These are phyloP conservation scores for Folsomia manolachei DNA, from an alignment of 2,888 invertebrate genomes.

Conservation along the genomic window DNA sequence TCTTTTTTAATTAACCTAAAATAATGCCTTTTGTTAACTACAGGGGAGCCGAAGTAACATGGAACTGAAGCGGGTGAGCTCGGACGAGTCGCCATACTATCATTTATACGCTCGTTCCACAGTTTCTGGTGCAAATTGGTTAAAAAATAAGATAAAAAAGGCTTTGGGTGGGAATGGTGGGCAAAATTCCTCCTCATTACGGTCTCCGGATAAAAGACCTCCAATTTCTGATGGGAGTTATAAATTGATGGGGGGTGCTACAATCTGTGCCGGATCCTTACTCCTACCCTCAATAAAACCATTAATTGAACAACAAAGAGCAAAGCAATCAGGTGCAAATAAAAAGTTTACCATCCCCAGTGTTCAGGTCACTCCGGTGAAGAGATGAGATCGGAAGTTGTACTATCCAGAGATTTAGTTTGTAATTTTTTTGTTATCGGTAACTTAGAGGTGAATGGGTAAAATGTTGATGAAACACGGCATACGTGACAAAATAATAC, in stretches of 20 bases:
- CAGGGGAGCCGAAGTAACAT: slow-evolving; percentile 32
- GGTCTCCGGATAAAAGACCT: slow-evolving; percentile 25
- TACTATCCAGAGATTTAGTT: no score
- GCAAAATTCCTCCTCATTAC: slow-evolving; percentile 24
- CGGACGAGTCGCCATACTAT: slow-evolving; percentile 43
- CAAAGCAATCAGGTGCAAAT: slow-evolving; percentile 11
- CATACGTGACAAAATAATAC: no score
- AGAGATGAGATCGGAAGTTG: slow-evolving; percentile 36
- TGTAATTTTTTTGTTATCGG: no score
- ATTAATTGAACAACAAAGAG: slow-evolving; percentile 37
- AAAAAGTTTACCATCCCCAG: slow-evolving; percentile 43
- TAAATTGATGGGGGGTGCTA: slow-evolving; percentile 37
- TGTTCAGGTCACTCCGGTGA: slow-evolving; percentile 45
- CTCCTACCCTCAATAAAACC: slow-evolving; percentile 46
- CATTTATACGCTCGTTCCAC: slow-evolving; percentile 40
- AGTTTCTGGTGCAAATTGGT: slow-evolving; percentile 46
- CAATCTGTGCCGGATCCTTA: slow-evolving; percentile 44
- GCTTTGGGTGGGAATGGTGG: slow-evolving; percentile 40
- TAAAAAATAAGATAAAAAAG: slow-evolving; percentile 48
- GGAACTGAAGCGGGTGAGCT: slow-evolving; percentile 36
- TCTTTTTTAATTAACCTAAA: not conserved
- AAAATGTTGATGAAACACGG: no score
- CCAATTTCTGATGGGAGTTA: slow-evolving; percentile 25
- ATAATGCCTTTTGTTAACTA: not conserved
- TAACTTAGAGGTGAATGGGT: no score